A percentile compares a stretch with the other conserved stretches of the same genome.
Conservation (phyloP, 1,140 invertebrate species). For the Tetraneura akinire region DNA sequence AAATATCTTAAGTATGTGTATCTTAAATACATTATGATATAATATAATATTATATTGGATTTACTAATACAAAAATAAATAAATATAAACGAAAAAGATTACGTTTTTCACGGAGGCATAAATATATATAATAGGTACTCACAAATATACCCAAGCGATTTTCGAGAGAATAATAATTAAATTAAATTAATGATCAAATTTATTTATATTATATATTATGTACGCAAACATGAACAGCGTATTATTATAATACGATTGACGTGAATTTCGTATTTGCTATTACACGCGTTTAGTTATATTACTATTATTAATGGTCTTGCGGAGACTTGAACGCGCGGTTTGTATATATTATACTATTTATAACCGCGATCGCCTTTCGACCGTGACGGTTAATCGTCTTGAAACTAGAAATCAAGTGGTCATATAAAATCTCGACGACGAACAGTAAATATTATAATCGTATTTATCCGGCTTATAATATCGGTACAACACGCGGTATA, state of each 20-base stretch:
- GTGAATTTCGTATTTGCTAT: not conserved
- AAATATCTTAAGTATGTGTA: no score
- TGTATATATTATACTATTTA: no score
- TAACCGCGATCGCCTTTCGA: not conserved
- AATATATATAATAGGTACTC: no score
- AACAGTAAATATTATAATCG: no score
- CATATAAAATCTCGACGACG: not conserved
- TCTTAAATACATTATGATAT: no score
- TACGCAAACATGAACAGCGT: not conserved
- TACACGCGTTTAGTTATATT: no score
- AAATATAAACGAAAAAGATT: no score
- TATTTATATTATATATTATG: not conserved
- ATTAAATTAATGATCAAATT: not conserved
- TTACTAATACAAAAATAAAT: no score
- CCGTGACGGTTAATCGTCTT: not conserved
- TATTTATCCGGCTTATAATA: not conserved
- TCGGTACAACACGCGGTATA: no score
- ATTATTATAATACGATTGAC: no score
- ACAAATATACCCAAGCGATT: not conserved
- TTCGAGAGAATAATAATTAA: not conserved
- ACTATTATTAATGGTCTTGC: not conserved
- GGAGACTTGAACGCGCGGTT: slow-evolving; percentile 14
- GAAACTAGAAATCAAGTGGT: not conserved
- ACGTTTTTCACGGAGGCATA: no score
- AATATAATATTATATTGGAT: no score